These are phyloP conservation scores for Aix galericulata DNA, from an alignment of 2,113 vertebrate species.

Conservation along the genomic window DNA sequence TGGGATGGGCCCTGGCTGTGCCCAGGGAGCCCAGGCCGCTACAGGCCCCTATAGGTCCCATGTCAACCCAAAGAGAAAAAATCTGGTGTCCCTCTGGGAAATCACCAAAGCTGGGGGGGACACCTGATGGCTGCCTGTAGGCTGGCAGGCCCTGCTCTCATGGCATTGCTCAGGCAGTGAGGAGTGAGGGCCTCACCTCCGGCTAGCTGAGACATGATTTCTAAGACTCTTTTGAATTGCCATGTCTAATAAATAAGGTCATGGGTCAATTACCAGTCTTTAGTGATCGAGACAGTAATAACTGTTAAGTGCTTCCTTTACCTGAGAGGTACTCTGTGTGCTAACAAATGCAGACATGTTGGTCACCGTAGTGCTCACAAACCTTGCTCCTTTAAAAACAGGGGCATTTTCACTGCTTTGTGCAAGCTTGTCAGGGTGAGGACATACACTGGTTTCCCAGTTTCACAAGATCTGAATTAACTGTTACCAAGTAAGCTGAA, in stretches of 20 bases:
- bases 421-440: background rate
- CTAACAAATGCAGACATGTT: background rate
- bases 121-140: no score
- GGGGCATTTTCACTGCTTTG: background rate
- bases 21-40: fast-evolving
- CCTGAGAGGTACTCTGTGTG: no score
- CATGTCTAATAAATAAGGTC: background rate
- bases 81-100: background rate
- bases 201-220: background rate
- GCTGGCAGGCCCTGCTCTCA: fast-evolving
- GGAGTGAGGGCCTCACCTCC: fast-evolving
- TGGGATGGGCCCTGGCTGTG: background rate
- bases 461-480: background rate
- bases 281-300: fast-evolving
- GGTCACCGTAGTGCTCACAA: background rate
- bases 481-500: fast-evolving
- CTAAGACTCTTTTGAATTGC: background rate
- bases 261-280: background rate
- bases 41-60: fast-evolving
- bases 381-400: background rate
- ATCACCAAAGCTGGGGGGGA: background rate
- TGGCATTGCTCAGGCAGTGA: fast-evolving
- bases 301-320: background rate
- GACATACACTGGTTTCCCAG: background rate
- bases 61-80: background rate